These are phyloP conservation scores for Montipora efflorescens DNA, from an alignment of 64 coral and sea anemone genomes.

Conservation along the genomic window DNA sequence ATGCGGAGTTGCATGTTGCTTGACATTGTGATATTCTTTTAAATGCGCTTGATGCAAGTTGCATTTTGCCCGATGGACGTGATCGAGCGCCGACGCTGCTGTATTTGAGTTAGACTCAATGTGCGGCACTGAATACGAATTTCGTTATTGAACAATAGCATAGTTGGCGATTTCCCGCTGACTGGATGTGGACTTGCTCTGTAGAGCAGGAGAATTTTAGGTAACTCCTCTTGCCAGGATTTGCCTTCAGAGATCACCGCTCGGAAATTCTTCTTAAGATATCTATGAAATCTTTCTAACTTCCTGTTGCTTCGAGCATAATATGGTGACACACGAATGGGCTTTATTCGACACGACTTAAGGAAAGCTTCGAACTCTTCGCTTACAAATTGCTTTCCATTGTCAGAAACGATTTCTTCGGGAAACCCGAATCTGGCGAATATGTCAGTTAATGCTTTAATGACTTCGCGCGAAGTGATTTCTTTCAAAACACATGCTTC, in stretches of 20 bases:
- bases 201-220: too few relatives aligned
- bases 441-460: too few relatives aligned
- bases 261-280: conserved; percentile 64
- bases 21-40: conserved; percentile 19
- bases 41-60: conserved; percentile 9
- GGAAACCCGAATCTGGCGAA: too few relatives aligned
- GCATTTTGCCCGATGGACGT: not conserved
- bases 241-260: conserved; percentile 50
- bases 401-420: too few relatives aligned
- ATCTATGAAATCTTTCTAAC: not conserved
- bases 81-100: conserved; percentile 12
- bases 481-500: conserved; percentile 22
- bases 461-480: not conserved
- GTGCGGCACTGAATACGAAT: conserved; percentile 26
- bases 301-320: too few relatives aligned
- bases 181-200: conserved; percentile 33
- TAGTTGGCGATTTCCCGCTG: not conserved
- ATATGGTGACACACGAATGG: too few relatives aligned
- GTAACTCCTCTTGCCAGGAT: conserved; percentile 30
- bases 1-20: conserved; percentile 1
- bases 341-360: too few relatives aligned
- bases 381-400: too few relatives aligned
- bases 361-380: not conserved
- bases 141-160: conserved; percentile 48
- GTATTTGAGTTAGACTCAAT: not conserved